Base-by-base conservation (phyloP, 2,888 invertebrate genomes). In the Lithosia quadra region DNA sequence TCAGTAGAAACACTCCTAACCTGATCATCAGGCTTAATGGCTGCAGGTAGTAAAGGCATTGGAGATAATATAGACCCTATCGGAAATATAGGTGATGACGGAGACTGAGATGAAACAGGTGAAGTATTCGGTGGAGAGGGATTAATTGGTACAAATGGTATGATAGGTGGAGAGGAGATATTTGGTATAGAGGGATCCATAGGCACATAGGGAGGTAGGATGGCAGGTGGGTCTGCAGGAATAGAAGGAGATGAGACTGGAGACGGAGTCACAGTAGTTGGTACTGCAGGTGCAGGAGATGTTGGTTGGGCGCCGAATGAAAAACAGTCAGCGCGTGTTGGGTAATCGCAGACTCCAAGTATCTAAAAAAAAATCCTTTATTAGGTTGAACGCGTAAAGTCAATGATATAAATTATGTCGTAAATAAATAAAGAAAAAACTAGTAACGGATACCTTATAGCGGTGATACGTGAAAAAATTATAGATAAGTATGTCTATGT, bases 291-390 rank as follows among this genome's bases (percentile, higher is more conserved):
- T 22, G 33, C 43, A 11, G 55, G 18, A 10, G 66, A 63, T n/a
- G 66, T 18, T 15, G 58, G 21, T 58, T n/a, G 64, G 24, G 22
- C 18, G 36, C 34, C n/a, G n/a, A 70, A 63, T 56, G 80, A 79
- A 33, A 59, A 81, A 79, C 97, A 97, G 81, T 96, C 95, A 0
- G 97, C 96, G 67, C 95, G 93, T 60, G 95, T 88, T 0, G 95
- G 92, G 78, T 96, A 97, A 84, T 97, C 97, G 76, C 97, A 97
- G 22, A 97, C 95, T 39, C 96, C 96, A 7, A 96, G 87, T 63
- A 91, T 89, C 96, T 97, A 88, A 70, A 95, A 94, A 28, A 21
- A 3, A 49, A 43, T 3, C 24, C 1, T 4, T 22, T 7, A 15
- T 55, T 22, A 11, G n/a, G n/a, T n/a, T n/a, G n/a, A n/a, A n/a